These are phyloP conservation scores for Alligator mississippiensis DNA, from an alignment of 2,113 vertebrate genomes.

Conservation along the genomic window DNA sequence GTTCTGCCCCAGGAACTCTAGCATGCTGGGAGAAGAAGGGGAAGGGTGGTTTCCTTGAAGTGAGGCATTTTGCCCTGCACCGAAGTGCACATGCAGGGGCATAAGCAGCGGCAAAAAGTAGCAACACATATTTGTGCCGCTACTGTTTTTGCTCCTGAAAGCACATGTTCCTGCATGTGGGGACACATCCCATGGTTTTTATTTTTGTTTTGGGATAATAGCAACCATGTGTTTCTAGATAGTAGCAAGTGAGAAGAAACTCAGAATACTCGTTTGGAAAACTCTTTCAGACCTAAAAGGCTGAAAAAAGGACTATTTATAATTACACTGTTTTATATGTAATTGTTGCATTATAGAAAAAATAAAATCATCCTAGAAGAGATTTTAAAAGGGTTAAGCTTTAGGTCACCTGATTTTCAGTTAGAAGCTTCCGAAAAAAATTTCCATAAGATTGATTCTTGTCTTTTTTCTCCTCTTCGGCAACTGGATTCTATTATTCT, in stretches of 20 bases:
- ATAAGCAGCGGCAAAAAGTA: too few relatives aligned
- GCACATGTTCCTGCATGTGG: too few relatives aligned
- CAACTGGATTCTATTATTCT: slow-evolving; percentile 23
- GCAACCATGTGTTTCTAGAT: neutral
- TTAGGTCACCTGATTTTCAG: neutral
- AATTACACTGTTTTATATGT: neutral
- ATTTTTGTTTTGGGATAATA: neutral
- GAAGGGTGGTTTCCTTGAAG: too few relatives aligned
- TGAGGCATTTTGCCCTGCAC: too few relatives aligned
- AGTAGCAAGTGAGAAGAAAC: neutral
- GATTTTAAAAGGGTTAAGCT: neutral
- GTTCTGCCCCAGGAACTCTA: too few relatives aligned
- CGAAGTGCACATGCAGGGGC: too few relatives aligned
- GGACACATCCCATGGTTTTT: neutral
- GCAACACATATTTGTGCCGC: too few relatives aligned
- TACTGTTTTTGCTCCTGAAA: too few relatives aligned
- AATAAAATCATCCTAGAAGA: neutral
- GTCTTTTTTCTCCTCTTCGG: slow-evolving; percentile 32
- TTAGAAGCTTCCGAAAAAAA: neutral
- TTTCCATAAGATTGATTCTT: slow-evolving; percentile 22
- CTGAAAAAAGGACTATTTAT: neutral
- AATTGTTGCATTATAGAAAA: neutral
- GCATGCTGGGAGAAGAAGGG: too few relatives aligned
- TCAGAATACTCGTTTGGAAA: neutral
- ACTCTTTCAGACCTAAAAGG: neutral